Base-by-base conservation (phyloP, 2,888 invertebrate species). In the Dicranocentrus wangi region DNA sequence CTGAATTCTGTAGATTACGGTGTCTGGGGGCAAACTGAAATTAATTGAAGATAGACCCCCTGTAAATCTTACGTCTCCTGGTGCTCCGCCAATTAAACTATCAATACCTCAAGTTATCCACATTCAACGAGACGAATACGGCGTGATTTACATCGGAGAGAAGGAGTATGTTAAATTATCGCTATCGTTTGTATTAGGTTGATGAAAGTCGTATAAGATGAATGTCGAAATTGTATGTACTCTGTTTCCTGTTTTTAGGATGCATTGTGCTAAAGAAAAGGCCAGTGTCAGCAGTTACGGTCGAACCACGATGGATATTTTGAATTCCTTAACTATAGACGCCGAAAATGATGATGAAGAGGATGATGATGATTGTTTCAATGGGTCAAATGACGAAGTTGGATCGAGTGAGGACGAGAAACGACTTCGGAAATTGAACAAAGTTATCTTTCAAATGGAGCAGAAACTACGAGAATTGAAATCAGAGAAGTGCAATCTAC, bases 41-140 rank as follows among this genome's bases (percentile, higher is more conserved):
- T 89, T 96, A 84, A 92, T 93, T 87, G 96, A 96, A 89, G 96
- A 97, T 90, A 92, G 95, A 68, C 94, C 93, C 0, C 93, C 93
- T 1, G 93, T 93, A 70, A 93, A 93, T 87, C 93, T 94, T 83
- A 94, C 94, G 3, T 94, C 95, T 1, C 95, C 95, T 0, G 94
- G 94, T 0, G 93, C 95, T 0, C 91, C 94, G 84, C 96, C 96
- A 0, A 90, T 95, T 21, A 93, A 94, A 89, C 87, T 96, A 69
- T 92, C 91, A 85, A 92, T 96, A 42, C 92, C 93, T 0, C 92
- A 92, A 68, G 78, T 87, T 15, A 91, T 95, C 72, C 91, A 91
- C 21, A 90, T 96, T 86, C 91, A 91, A n/a, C 91, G 96, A 32
- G 93, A 93, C 87, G 89, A 90, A n/a, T 91, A 91, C 81, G 96